phyloP scores from a whole-genome alignment of 1,140 invertebrate genomes.

The Leptinotarsa lineolata region DNA sequence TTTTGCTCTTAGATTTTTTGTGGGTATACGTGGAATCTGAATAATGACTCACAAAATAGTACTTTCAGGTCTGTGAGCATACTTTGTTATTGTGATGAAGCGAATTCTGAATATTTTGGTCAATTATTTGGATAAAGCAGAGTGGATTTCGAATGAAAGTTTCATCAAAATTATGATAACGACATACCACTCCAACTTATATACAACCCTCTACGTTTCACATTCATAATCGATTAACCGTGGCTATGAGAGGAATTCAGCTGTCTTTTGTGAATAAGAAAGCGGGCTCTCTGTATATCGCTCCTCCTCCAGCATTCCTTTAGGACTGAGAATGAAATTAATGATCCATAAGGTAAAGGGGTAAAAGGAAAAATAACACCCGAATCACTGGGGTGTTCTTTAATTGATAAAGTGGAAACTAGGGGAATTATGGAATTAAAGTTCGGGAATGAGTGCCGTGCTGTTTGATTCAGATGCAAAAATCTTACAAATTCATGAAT shows the following conservation, averaged over 20 bases:
- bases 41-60: too few relatives aligned
- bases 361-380: slow-evolving; percentile 2
- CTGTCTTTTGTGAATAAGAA: slow-evolving; percentile 8
- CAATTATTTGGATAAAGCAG: too few relatives aligned
- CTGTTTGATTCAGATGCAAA: neutral
- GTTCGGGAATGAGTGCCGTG: neutral
- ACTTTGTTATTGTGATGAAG: too few relatives aligned
- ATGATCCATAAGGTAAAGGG: neutral
- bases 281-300: neutral
- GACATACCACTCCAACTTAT: neutral
- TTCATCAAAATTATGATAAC: too few relatives aligned
- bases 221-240: slow-evolving; percentile 1
- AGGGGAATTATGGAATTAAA: slow-evolving; percentile 5
- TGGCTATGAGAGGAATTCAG: slow-evolving; percentile 1
- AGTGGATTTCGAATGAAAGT: too few relatives aligned
- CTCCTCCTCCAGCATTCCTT: neutral
- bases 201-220: neutral
- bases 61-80: too few relatives aligned
- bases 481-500: too few relatives aligned
- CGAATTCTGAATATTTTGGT: too few relatives aligned
- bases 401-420: slow-evolving; percentile 6
- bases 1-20: too few relatives aligned
- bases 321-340: neutral
- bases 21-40: too few relatives aligned
- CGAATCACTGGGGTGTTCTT: slow-evolving; percentile 2